These are phyloP conservation scores for Campylorhamphus procurvoides DNA, from an alignment of 2,113 vertebrate genomes.

Conservation along the genomic window DNA sequence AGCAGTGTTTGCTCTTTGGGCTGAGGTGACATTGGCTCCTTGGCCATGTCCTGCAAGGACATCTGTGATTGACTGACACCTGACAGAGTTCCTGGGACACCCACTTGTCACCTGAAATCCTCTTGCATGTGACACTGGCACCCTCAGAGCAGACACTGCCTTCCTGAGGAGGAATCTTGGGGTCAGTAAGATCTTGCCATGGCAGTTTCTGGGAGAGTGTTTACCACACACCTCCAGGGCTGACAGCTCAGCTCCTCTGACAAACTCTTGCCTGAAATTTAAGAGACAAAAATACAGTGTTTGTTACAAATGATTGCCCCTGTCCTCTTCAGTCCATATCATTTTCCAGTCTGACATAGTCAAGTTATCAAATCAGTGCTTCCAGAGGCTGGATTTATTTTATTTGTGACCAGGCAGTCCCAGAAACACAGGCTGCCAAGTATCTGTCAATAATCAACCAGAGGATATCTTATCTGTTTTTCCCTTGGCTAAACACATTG, in stretches of 20 bases:
- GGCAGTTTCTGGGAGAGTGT: background rate
- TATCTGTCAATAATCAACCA: constrained; percentile 70
- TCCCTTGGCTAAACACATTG: constrained; percentile 58
- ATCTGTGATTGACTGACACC: background rate
- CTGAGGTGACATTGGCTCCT: background rate
- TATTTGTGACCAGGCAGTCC: constrained; percentile 33
- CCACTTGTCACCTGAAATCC: background rate
- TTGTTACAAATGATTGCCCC: background rate
- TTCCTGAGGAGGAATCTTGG: background rate
- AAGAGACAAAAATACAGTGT: background rate
- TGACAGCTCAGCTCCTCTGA: background rate
- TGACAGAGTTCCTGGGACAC: background rate
- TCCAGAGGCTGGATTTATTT: constrained; percentile 42
- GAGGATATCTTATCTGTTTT: constrained; percentile 51
- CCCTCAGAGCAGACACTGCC: background rate
- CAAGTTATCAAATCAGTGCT: background rate
- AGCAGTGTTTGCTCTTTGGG: background rate
- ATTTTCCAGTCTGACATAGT: background rate
- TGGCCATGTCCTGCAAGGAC: background rate
- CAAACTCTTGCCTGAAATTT: background rate
- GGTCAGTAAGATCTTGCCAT: background rate
- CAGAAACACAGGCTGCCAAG: constrained; percentile 20
- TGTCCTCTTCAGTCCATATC: background rate
- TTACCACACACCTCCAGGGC: background rate
- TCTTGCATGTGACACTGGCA: background rate